phyloP scores from a whole-genome alignment of 2,888 invertebrate genomes.

The Oasisia sp. region DNA sequence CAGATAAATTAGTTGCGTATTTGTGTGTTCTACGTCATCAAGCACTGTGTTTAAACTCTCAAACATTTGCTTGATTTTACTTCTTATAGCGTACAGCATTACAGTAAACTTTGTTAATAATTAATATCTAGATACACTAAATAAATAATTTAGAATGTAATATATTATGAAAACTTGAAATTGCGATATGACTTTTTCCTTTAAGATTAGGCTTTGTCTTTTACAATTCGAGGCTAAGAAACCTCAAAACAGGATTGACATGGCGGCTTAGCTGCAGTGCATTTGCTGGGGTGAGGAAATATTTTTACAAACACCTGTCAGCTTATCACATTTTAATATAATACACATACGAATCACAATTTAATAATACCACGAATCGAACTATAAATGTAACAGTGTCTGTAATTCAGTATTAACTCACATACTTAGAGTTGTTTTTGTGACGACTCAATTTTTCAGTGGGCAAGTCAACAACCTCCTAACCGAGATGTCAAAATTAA shows the following conservation, averaged over 20 bases:
- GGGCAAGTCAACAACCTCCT: neutral
- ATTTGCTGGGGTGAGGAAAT: conserved; percentile 54
- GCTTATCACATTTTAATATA: neutral
- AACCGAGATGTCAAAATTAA: neutral
- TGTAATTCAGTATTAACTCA: neutral
- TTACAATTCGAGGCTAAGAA: conserved; percentile 6
- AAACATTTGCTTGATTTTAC: neutral
- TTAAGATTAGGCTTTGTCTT: conserved; percentile 3
- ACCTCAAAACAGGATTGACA: conserved; percentile 38
- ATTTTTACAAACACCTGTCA: conserved; percentile 28
- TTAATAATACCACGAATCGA: neutral
- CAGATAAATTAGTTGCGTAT: conserved; percentile 10
- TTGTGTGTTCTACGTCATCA: conserved; percentile 13
- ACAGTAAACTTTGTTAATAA: neutral
- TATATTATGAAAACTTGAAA: neutral
- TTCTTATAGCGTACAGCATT: neutral
- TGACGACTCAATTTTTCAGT: neutral
- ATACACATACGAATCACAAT: neutral
- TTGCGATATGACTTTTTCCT: neutral
- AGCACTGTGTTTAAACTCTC: conserved; percentile 17
- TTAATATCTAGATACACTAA: neutral
- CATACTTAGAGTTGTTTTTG: neutral
- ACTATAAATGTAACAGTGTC: neutral
- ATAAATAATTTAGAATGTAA: neutral
- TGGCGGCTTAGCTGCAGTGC: conserved; percentile 63